phyloP scores from a whole-genome alignment of 2,797 vertebrate species.

The Mycteria americana region DNA sequence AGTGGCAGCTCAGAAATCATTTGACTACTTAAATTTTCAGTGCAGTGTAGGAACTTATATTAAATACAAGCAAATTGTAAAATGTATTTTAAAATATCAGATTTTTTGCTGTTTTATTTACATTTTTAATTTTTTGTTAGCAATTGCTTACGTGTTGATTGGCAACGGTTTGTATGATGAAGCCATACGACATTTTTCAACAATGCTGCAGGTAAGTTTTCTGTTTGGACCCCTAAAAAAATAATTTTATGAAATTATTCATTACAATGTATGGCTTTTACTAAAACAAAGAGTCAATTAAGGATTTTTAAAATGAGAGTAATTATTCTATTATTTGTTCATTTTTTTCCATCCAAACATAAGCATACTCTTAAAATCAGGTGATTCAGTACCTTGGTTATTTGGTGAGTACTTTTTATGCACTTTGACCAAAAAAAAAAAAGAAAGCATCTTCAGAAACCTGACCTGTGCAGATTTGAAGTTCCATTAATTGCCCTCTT shows the following conservation, averaged over 20 bases:
- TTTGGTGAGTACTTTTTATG: not conserved
- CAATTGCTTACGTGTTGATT: conserved; percentile 94
- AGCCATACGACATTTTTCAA: conserved; percentile 96
- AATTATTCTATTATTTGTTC: not conserved
- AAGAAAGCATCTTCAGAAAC: not conserved
- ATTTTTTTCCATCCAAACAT: not conserved
- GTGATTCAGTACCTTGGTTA: not conserved
- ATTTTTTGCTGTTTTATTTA: not conserved
- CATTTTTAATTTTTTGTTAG: conserved; percentile 70
- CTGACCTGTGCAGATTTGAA: not conserved
- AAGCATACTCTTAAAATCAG: not conserved
- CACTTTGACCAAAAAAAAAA: not conserved
- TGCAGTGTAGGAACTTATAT: not conserved
- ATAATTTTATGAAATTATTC: not conserved
- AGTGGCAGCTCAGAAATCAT: not conserved
- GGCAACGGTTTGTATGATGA: conserved; percentile 94
- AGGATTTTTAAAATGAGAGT: not conserved
- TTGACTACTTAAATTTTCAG: not conserved
- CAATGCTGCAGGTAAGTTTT: conserved; percentile 88
- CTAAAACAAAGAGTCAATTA: not conserved
- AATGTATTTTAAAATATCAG: not conserved
- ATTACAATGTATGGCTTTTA: not conserved
- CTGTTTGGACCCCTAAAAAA: not conserved
- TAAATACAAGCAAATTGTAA: not conserved
- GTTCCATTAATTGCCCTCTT: not conserved